Evolutionary conservation across 2,797 vertebrate genomes (phyloP), one percentile per base, ranked within the genome.

Genomic region (Tinamus major): DNA sequence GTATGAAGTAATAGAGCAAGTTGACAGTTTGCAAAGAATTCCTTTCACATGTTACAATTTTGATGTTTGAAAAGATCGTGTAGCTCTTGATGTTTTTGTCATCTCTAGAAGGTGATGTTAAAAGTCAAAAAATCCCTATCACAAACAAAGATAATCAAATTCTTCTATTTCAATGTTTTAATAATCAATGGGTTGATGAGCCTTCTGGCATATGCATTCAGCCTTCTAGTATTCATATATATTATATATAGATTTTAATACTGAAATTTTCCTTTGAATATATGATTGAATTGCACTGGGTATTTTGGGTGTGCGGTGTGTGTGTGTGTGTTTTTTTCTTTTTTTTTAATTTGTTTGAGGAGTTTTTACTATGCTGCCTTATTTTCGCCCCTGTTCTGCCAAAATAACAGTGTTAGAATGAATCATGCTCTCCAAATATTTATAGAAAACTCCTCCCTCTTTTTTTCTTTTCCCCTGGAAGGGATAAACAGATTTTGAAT

Each of bases 111-210:
- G 56, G 29, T 70, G 13, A 91, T 79, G 53, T 39, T 69, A 8
- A 53, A 94, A 69, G 18, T 10, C 79, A 55, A 89, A 89, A 92
- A 90, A 55, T 51, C 42, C 81, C 64, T 93, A 58, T 94, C 86
- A 87, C 59, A 79, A 86, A 63, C 37, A 8, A 78, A 86, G 42
- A 6, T 75, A 86, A 39, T 37, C 14, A 93, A 70, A 24, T 9
- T 27, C 13, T 92, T 75, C 71, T 80, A 21, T 48, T 64, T 55
- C 31, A 68, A 3, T 27, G 8, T 27, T 69, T 35, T 48, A 19
- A 78, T 92, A 75, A 27, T 29, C 44, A 82, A 13, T 27, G 24
- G 11, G 6, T 31, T 88, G 56, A 79, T 44, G 39, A 94, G 58
- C 18, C 11, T 90, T 93, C 70, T 67, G 80, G 76, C 2, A 35